Evolutionary conservation across 92 coral and sea anemone species (phyloP).

Genomic region (Porites divaricata): DNA sequence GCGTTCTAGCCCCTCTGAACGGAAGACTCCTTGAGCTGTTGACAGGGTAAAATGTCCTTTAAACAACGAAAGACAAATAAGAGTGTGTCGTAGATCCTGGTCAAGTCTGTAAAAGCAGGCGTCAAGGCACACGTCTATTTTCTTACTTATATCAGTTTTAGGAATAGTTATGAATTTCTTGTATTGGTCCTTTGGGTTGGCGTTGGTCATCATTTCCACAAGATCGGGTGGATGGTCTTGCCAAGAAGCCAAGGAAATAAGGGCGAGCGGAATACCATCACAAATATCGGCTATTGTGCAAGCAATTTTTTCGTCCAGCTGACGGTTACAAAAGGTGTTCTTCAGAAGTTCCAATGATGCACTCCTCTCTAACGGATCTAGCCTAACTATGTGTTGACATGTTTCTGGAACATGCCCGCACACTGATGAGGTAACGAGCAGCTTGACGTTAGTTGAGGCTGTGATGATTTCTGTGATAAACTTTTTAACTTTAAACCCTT

Average conservation of each 20-base stretch:
- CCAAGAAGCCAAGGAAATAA: background rate
- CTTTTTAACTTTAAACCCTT: background rate
- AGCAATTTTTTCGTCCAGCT: conserved; percentile 21
- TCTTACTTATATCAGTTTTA: background rate
- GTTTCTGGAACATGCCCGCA: background rate
- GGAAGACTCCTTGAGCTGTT: background rate
- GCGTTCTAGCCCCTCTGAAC: conserved; percentile 2
- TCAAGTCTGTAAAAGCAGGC: conserved; percentile 29
- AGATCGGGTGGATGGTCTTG: background rate
- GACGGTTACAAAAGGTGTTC: background rate
- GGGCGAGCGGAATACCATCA: conserved; percentile 53
- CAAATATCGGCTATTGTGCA: conserved; percentile 41
- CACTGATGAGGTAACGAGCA: conserved; percentile 59
- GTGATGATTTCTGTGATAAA: conserved; percentile 27
- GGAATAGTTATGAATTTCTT: background rate
- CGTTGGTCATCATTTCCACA: background rate
- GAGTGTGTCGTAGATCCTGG: background rate
- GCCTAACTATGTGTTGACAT: background rate
- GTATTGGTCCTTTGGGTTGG: background rate
- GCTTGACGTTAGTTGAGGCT: conserved; percentile 28
- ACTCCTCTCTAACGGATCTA: conserved; percentile 5
- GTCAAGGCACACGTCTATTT: background rate
- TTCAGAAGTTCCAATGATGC: conserved; percentile 19
- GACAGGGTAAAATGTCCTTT: conserved; percentile 1
- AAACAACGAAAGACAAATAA: background rate